Percentiles rank a stretch among this genome's conserved stretches.
Evolutionary conservation across 2,888 invertebrate species (phyloP).

Genomic region (Neoitamus cyanurus): DNA sequence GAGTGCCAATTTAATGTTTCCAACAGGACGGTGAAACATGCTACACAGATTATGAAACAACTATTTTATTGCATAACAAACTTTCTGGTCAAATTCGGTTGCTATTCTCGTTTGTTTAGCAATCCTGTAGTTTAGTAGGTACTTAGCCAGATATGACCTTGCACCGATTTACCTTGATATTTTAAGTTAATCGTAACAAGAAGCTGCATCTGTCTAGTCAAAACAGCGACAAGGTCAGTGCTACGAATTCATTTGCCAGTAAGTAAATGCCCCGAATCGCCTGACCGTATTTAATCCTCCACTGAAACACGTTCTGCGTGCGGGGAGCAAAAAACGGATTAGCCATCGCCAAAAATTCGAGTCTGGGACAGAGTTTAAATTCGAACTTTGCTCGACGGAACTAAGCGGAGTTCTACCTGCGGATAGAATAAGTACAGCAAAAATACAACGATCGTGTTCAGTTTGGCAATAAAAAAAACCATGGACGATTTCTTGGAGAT

Average conservation of each 20-base stretch:
- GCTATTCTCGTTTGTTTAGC: too few relatives aligned
- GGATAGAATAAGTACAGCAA: neutral
- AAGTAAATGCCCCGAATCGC: neutral
- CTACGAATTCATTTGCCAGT: neutral
- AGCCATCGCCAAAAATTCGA: neutral
- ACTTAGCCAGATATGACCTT: too few relatives aligned
- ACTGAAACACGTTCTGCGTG: neutral
- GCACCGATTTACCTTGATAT: neutral
- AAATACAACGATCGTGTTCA: neutral
- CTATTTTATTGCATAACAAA: too few relatives aligned
- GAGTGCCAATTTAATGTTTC: too few relatives aligned
- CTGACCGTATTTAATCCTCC: neutral
- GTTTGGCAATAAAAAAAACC: neutral
- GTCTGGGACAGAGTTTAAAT: neutral
- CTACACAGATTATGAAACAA: too few relatives aligned
- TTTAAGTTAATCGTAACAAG: neutral
- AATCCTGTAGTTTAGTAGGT: too few relatives aligned
- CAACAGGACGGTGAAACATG: too few relatives aligned
- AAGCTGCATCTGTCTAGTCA: neutral
- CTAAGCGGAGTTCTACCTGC: neutral
- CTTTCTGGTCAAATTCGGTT: too few relatives aligned
- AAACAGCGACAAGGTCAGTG: neutral
- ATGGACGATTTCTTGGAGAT: slow-evolving; percentile 4
- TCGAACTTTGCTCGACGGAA: neutral
- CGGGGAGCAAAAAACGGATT: neutral